Evolutionary conservation across 2,797 vertebrate species (phyloP), one percentile per base, ranked within the genome.

Genomic region (Calcarius lapponicus): DNA sequence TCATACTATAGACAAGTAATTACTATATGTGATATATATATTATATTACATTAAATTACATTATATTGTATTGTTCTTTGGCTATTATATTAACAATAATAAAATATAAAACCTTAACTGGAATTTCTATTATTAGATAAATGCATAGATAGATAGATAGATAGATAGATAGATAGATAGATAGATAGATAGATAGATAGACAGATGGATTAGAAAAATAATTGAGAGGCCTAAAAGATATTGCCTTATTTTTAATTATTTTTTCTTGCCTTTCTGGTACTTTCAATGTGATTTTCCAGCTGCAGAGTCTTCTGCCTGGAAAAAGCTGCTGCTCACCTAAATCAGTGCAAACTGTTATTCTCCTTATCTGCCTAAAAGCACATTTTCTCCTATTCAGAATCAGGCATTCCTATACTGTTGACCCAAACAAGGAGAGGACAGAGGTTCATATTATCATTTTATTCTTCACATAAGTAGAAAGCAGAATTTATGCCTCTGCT

Each of bases 331-430:
- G 9, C 79, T 95, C 42, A 69, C 76, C 90, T 71, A 87, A 81
- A 75, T 70, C 92, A 86, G 34, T 19, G 13, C 12, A 58, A 65
- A 67, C 32, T 81, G 50, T 90, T 82, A 47, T 24, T 86, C 86
- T 89, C 72, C 79, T 95, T 96, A 90, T 71, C 96, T 93, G 38
- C 25, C 32, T 11, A 1, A 88, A 79, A 86, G 51, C 38, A 75
- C 78, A 40, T 97, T 89, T 86, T 82, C 91, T 93, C 83, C 86
- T 96, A 22, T 93, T 97, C 94, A 91, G 93, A 96, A 92, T 74
- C 34, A 48, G 43, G 62, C 89, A 86, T 88, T 91, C 81, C 90
- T 95, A 54, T 36, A 53, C 24, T 34, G 69, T 78, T 95, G 91
- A 92, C 75, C 86, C 80, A 93, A 93, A 73, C 76, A 90, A 88